Conservation (phyloP, 2,888 invertebrate genomes). For the Erebia palarica region DNA sequence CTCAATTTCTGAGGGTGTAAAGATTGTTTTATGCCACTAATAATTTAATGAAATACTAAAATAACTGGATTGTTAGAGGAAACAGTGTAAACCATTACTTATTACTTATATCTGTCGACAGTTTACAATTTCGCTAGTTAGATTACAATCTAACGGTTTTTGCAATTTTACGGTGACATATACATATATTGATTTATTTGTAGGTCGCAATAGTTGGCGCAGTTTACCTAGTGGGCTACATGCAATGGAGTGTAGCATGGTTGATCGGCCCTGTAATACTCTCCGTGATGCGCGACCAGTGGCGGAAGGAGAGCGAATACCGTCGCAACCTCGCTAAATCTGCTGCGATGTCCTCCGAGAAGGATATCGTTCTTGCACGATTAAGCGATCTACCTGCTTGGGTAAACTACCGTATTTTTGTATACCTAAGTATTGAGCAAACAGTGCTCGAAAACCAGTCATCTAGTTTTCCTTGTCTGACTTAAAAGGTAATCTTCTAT, state of each 20-base stretch:
- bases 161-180: too few species aligned
- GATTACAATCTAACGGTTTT: too few species aligned
- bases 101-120: neutral
- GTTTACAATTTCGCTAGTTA: too few species aligned
- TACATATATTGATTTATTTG: conserved; percentile 38
- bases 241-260: conserved; percentile 96
- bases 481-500: too few species aligned
- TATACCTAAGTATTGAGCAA: neutral
- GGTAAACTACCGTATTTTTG: conserved; percentile 79
- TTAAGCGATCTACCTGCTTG: conserved; percentile 96
- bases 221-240: conserved; percentile 91
- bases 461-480: too few species aligned
- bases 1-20: too few species aligned
- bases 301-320: conserved; percentile 88
- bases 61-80: too few species aligned
- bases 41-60: too few species aligned
- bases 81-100: too few species aligned
- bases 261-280: conserved; percentile 90
- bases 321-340: conserved; percentile 89
- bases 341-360: conserved; percentile 90
- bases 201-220: conserved; percentile 87
- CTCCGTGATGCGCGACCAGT: conserved; percentile 90
- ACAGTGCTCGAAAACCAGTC: too few species aligned
- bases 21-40: too few species aligned
- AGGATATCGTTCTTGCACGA: conserved; percentile 92